phyloP scores from a whole-genome alignment of 2,888 invertebrate species.

The Dicycla oo region DNA sequence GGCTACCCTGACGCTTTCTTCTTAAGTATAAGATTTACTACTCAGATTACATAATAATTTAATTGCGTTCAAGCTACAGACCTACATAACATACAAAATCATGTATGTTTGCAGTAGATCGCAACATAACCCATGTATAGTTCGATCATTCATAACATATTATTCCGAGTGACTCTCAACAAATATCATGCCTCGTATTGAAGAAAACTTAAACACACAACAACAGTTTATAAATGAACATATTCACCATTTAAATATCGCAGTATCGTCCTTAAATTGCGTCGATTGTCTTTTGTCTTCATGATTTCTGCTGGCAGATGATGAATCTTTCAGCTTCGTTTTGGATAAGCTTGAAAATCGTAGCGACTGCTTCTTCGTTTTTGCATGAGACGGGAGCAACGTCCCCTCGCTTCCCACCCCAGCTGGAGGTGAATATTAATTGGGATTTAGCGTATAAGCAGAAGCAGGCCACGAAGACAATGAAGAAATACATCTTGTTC shows the following conservation, averaged over 20 bases:
- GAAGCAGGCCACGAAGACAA: constrained; percentile 76
- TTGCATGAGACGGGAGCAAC: constrained; percentile 75
- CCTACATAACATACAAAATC: not conserved
- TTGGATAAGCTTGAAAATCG: constrained; percentile 84
- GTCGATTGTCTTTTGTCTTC: constrained; percentile 56
- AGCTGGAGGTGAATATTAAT: constrained; percentile 90
- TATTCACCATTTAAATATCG: constrained; percentile 36
- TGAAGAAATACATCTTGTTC: constrained; percentile 74
- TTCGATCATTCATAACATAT: constrained; percentile 9
- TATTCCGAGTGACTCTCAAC: not conserved
- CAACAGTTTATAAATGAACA: constrained; percentile 26
- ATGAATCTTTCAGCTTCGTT: constrained; percentile 85
- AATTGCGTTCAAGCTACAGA: constrained; percentile 15
- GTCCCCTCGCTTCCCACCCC: constrained; percentile 85
- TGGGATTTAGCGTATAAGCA: constrained; percentile 82
- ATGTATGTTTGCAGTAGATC: not conserved
- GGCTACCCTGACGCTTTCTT: no score
- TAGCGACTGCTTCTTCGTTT: constrained; percentile 79
- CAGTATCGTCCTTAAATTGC: constrained; percentile 30
- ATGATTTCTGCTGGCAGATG: constrained; percentile 84
- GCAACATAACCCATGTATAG: not conserved
- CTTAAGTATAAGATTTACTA: constrained; percentile 32
- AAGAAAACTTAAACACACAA: constrained; percentile 10
- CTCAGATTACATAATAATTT: not conserved
- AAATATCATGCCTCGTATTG: not conserved